Base-by-base conservation (phyloP, 2,797 vertebrate genomes). In the Tadarida brasiliensis region DNA sequence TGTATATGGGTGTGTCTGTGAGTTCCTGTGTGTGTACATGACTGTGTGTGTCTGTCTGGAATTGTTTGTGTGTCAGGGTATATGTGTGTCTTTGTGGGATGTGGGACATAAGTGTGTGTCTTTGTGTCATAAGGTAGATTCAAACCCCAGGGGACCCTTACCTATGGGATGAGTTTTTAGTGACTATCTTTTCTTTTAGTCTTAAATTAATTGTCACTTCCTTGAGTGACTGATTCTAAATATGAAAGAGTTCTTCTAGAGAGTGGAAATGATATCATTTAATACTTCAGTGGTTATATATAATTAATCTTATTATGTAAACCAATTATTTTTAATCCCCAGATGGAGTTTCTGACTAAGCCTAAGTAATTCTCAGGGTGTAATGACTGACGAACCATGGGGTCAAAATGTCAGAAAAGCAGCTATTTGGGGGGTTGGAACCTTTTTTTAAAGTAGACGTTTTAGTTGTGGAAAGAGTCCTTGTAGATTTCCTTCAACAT, bases 261-360 rank as follows among this genome's bases (percentile, higher is more conserved):
- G 87, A 74, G n/a, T 94, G 9, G n/a, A 87, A 92, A 86, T 91
- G 47, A 54, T 82, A 85, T 73, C 83, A 94, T 81, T 96, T 87
- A 84, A 78, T 47, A 82, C 90, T 76, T 96, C 85, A 82, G 81
- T 81, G 90, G 65, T 81, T 94, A 73, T n/a, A 59, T 81, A 92
- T 92, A 92, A 95, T 94, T 96, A 96, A 92, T 91, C 35, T 96
- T 94, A 94, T 57, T 96, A 54, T 86, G 81, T 86, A 94, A 96
- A 78, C 83, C 51, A 63, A 88, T 91, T 82, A 84, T 93, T 90
- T 76, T 90, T 74, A 30, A 77, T 94, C 57, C 71, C 85, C 17
- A 61, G 71, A 15, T 88, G 33, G 71, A 71, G 15, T 78, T 91
- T 77, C 35, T 96, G 90, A 67, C 56, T 78, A 83, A 96, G 68